phyloP scores from a whole-genome alignment of 2,797 vertebrate genomes.

The Echiichthys vipera region DNA sequence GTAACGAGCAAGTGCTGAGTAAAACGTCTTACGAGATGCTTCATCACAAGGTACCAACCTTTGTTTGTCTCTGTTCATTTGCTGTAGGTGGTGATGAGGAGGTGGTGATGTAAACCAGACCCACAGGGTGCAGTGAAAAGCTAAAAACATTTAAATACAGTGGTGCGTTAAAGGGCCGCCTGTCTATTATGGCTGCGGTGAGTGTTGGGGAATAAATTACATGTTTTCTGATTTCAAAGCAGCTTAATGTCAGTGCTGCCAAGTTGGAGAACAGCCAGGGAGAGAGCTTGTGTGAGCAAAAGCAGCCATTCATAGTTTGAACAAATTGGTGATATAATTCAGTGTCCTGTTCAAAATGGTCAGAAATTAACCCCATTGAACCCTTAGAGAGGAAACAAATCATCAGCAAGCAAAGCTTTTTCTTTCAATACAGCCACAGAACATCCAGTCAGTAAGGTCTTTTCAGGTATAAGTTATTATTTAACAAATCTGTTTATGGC shows the following conservation, averaged over 20 bases:
- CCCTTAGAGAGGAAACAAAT: not conserved
- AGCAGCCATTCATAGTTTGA: slow-evolving; percentile 64
- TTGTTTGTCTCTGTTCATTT: slow-evolving; percentile 4
- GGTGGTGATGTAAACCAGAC: slow-evolving; percentile 26
- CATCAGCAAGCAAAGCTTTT: not conserved
- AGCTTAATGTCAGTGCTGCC: slow-evolving; percentile 67
- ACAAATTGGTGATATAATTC: slow-evolving; percentile 63
- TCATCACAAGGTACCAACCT: slow-evolving; percentile 12
- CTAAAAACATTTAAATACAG: slow-evolving; percentile 15
- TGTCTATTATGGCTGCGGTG: slow-evolving; percentile 40
- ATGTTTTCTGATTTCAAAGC: slow-evolving; percentile 77
- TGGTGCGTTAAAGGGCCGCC: slow-evolving; percentile 35
- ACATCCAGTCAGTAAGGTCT: not conserved
- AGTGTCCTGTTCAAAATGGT: slow-evolving; percentile 36
- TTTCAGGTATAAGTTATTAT: not conserved
- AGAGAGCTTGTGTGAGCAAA: slow-evolving; percentile 46
- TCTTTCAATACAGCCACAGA: not conserved
- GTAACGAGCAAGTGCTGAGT: slow-evolving; percentile 13
- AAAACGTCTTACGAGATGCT: slow-evolving; percentile 10
- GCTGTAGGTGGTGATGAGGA: slow-evolving; percentile 24
- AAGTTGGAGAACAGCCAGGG: slow-evolving; percentile 64
- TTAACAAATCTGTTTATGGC: not conserved
- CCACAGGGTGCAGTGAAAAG: slow-evolving; percentile 3
- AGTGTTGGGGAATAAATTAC: slow-evolving; percentile 62
- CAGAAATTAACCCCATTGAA: slow-evolving; percentile 21